phyloP scores from a whole-genome alignment of 1,140 invertebrate genomes.

The Diplogasteroides magnus region DNA sequence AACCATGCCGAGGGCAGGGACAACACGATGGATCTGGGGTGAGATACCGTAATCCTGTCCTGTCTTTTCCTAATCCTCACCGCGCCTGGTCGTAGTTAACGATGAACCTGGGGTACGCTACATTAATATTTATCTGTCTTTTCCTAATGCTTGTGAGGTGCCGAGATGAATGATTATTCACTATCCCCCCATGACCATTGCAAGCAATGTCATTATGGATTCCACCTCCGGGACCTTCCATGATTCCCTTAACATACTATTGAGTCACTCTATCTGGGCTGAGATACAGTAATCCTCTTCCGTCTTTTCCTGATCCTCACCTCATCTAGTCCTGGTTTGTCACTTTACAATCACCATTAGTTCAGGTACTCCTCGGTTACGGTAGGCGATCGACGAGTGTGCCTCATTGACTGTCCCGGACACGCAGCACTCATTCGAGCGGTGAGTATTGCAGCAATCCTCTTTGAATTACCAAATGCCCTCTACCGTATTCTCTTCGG shows the following conservation, averaged over 20 bases:
- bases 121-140: too few relatives aligned
- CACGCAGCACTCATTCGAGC: constrained; percentile 73
- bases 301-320: too few relatives aligned
- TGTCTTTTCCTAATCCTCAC: too few relatives aligned
- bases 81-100: too few relatives aligned
- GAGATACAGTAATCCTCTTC: too few relatives aligned
- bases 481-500: too few relatives aligned
- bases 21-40: constrained; percentile 75
- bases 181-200: neutral
- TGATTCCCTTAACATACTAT: neutral
- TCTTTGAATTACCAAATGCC: too few relatives aligned
- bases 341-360: neutral
- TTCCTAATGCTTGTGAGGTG: too few relatives aligned
- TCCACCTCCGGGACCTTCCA: constrained; percentile 56
- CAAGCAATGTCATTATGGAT: constrained; percentile 63
- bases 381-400: constrained; percentile 61
- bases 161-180: too few relatives aligned
- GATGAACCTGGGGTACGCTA: too few relatives aligned
- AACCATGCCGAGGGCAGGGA: constrained; percentile 63
- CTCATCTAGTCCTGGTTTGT: too few relatives aligned
- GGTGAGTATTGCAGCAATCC: constrained; percentile 59
- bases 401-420: constrained; percentile 75
- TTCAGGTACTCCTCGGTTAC: constrained; percentile 44
- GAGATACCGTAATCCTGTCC: neutral
- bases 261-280: too few relatives aligned